Conservation (phyloP, 2,797 vertebrate species). For the Heteromormyrus szaboi region DNA sequence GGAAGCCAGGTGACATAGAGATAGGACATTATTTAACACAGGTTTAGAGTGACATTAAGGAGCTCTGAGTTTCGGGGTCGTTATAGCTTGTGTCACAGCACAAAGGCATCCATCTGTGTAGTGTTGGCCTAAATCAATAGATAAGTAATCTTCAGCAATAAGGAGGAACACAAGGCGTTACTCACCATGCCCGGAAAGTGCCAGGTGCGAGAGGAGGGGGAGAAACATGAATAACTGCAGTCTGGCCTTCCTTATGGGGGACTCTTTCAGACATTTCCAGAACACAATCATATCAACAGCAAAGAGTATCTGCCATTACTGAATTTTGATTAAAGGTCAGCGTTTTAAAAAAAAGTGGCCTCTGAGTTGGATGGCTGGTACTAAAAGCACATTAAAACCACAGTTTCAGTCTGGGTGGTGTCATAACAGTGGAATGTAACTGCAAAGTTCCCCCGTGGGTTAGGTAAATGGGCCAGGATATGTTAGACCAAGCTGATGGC, state of each 20-base stretch:
- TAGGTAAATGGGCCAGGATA: background rate
- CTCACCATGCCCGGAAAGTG: slow-evolving; percentile 51
- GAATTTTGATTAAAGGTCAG: background rate
- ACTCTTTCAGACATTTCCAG: slow-evolving; percentile 49
- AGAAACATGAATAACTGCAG: slow-evolving; percentile 30
- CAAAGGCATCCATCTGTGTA: slow-evolving; percentile 64
- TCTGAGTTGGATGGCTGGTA: background rate
- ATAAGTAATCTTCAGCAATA: slow-evolving; percentile 68
- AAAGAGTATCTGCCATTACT: slow-evolving; percentile 41
- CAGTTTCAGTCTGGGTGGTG: background rate
- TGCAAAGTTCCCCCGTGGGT: background rate
- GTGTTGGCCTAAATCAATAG: slow-evolving; percentile 66
- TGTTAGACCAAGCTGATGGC: background rate
- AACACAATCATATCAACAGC: slow-evolving; percentile 47
- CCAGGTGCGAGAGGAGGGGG: slow-evolving; percentile 35
- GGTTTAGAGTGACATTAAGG: slow-evolving; percentile 59
- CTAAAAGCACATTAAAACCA: background rate
- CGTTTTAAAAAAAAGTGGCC: background rate
- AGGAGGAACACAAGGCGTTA: slow-evolving; percentile 56
- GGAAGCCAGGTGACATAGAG: slow-evolving; percentile 55
- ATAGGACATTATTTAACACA: slow-evolving; percentile 65
- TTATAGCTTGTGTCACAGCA: slow-evolving; percentile 64
- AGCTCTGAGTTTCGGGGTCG: slow-evolving; percentile 59
- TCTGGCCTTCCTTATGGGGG: slow-evolving; percentile 40
- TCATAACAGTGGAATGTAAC: background rate